Evolutionary conservation across 2,797 vertebrate species (phyloP), one percentile per base, ranked within the genome.

Genomic region (Betta splendens): DNA sequence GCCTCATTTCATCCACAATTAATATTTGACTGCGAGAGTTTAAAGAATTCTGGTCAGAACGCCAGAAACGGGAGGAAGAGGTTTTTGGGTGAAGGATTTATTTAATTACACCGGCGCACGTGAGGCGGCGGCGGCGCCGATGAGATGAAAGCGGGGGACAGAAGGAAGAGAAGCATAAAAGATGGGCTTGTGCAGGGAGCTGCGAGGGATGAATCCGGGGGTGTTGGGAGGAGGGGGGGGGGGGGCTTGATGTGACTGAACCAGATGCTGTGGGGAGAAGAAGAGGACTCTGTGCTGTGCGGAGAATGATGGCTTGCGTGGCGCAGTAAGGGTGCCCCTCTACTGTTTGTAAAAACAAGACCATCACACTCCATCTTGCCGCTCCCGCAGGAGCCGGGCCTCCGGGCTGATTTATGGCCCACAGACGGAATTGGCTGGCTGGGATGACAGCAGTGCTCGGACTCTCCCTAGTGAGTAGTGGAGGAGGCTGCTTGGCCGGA

Each of bases 291-390:
- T 3, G 59, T 64, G 81, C 85, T 69, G 85, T 77, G 86, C 68
- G 35, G 75, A 90, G 84, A 90, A 77, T 90, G 87, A 89, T 90
- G 86, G 86, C 87, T 86, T 87, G 78, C 64, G 65, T 80, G 84
- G 85, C 77, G 78, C 82, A 79, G 80, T 82, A 80, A 89, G 89
- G 86, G 84, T 90, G 87, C 89, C 85, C 89, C 89, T 91, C 88
- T 81, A 87, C 90, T 91, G 88, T 92, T 92, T 92, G 91, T 92
- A 90, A 91, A 91, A 93, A 91, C 89, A 92, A 92, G 91, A 92
- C 89, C 91, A 92, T 93, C 91, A 91, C 87, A 92, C 91, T 93
- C 89, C 89, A 92, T 93, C 92, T 93, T 91, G 85, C 81, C 37
- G 67, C 83, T 92, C 92, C 90, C 90, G 59, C 81, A 83, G 89